These are phyloP conservation scores for Oncorhynchus masou DNA, from an alignment of 2,113 vertebrate species.

Conservation along the genomic window DNA sequence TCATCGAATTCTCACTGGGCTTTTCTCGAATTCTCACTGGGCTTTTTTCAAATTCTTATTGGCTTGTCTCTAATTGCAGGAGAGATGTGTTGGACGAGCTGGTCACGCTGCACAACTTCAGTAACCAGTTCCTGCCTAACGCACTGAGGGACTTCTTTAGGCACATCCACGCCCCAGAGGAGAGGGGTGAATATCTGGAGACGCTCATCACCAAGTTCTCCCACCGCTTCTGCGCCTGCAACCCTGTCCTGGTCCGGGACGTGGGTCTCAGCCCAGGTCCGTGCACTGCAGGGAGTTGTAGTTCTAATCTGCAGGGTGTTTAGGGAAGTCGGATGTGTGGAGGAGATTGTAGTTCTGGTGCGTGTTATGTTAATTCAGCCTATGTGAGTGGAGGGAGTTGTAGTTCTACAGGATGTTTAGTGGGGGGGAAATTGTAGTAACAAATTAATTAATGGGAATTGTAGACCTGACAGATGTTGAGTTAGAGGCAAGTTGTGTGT, in stretches of 20 bases:
- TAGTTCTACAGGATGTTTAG: neutral
- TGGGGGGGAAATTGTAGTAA: no score
- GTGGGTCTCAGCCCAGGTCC: conserved; percentile 96
- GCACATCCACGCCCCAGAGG: conserved; percentile 97
- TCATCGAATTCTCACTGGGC: no score
- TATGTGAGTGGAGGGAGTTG: neutral
- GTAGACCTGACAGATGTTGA: no score
- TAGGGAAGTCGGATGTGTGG: neutral
- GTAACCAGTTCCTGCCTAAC: conserved; percentile 97
- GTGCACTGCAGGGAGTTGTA: conserved; percentile 33
- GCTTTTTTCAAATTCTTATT: neutral
- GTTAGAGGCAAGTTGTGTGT: no score
- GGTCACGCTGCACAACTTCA: conserved; percentile 97
- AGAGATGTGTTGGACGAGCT: conserved; percentile 96
- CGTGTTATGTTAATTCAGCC: neutral
- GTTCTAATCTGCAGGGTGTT: neutral
- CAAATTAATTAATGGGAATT: no score
- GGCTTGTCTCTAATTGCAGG: conserved; percentile 60
- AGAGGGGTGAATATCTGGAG: conserved; percentile 97
- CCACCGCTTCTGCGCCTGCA: conserved; percentile 95
- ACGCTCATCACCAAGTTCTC: conserved; percentile 99
- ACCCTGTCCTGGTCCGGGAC: conserved; percentile 88
- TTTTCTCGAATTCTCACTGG: no score
- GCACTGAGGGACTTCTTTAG: conserved; percentile 97
- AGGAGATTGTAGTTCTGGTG: neutral